phyloP scores from a whole-genome alignment of 2,888 invertebrate genomes.

The Antheraea yamamai region DNA sequence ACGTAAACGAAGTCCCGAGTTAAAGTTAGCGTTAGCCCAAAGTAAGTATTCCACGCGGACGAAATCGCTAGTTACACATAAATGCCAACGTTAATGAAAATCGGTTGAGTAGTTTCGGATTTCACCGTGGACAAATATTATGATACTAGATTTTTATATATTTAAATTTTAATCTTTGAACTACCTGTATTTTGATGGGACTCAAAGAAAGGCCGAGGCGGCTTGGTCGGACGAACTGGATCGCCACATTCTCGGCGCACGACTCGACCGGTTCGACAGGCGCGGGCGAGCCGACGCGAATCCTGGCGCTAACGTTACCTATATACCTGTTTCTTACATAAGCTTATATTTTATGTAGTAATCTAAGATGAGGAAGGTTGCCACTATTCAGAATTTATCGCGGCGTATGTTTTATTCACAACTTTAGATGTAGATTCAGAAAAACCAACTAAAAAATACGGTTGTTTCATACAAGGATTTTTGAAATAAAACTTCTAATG shows the following conservation, averaged over 20 bases:
- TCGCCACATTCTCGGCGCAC: constrained; percentile 60
- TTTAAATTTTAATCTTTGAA: not conserved
- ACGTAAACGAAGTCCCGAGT: no score
- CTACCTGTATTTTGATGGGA: constrained; percentile 33
- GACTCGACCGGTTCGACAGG: constrained; percentile 78
- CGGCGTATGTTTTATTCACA: not conserved
- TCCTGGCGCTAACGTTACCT: constrained; percentile 62
- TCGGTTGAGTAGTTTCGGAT: no score
- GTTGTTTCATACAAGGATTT: not conserved
- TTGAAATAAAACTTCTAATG: no score
- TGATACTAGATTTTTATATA: no score
- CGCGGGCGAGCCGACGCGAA: constrained; percentile 73
- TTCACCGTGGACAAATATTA: no score
- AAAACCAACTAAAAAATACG: not conserved
- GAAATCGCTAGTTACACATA: no score
- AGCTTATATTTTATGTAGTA: not conserved
- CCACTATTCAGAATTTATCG: not conserved
- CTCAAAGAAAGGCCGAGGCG: constrained; percentile 69
- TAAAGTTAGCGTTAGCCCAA: no score
- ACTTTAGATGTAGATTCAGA: not conserved
- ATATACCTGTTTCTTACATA: constrained; percentile 37
- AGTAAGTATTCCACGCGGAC: no score
- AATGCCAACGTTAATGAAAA: no score
- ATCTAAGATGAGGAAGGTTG: not conserved
- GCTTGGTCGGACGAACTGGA: constrained; percentile 64